Evolutionary conservation across 2,888 invertebrate genomes (phyloP), one percentile per base, ranked within the genome.

Genomic region (Oxytorus armatus): DNA sequence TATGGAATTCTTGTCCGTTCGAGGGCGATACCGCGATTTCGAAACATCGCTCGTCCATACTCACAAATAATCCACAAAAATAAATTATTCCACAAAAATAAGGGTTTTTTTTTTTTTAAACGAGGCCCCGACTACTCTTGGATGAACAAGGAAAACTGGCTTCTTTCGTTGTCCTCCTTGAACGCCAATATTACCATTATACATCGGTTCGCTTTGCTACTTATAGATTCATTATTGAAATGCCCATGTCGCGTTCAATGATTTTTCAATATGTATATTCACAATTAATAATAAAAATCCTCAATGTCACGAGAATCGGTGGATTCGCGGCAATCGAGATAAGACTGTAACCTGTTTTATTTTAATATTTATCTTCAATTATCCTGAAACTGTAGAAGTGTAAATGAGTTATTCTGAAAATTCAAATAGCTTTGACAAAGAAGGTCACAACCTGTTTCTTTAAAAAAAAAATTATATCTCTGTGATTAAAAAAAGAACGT

Each of bases 1-100:
- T 86, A 86, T 53, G 16, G 65, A 83, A 83, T 78, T 69, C 69
- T 78, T 76, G 36, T 11, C 44, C 66, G n/a, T 25, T 42, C 44
- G 44, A 44, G 33, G 49, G 47, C 73, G 70, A 65, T 76, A 73
- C 65, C 42, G 18, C 21, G 51, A 76, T 78, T 57, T 76, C 61
- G 73, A 66, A 57, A 76, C 53, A 44, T 57, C 69, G 25, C 25
- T 36, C 11, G 23, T n/a, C 16, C 8, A 16, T 25, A 29, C 5
- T 0, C 16, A n/a, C 8, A 57, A 57, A 36, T 16, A 55, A 33
- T 7, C 10, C 29, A 29, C 5, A 29, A 29, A 29, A 29, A 29
- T n/a, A 21, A 39, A 8, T 29, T 65, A 47, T 25, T 44, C 18
- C 51, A 25, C 42, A 25, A 25, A 53, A 63, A 47, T 55, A 10